A percentile compares a stretch with the other conserved stretches of the same genome.
Evolutionary conservation across 2,797 vertebrate genomes (phyloP).

Genomic region (Phoxinus dragarum): DNA sequence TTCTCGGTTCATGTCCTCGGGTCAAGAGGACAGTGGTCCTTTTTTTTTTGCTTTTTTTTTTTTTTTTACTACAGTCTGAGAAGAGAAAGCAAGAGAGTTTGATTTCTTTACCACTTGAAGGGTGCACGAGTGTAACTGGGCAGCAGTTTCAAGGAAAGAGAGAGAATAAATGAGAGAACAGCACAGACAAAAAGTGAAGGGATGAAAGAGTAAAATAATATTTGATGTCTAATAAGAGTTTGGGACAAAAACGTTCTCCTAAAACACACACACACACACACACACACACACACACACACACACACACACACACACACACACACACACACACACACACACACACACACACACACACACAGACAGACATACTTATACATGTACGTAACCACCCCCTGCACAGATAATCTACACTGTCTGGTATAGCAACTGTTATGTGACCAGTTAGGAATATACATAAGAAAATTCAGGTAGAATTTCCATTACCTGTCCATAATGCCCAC

Average conservation of each 20-base stretch:
- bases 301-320: neutral
- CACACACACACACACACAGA: neutral
- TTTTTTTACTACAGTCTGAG: neutral
- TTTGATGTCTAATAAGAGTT: neutral
- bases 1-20: neutral
- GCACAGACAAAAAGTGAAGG: neutral
- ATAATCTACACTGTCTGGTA: conserved; percentile 54
- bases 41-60: neutral
- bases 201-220: conserved; percentile 18
- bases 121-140: neutral
- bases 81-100: conserved; percentile 4
- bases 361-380: conserved; percentile 4
- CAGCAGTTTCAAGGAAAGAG: conserved; percentile 30
- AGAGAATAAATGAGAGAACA: conserved; percentile 18
- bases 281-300: neutral
- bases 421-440: conserved; percentile 48
- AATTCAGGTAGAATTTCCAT: conserved; percentile 61
- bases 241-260: neutral
- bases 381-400: neutral
- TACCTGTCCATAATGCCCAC: conserved; percentile 61
- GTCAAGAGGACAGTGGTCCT: conserved; percentile 16
- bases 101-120: conserved; percentile 31
- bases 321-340: too few relatives aligned
- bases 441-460: conserved; percentile 55
- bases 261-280: neutral